A percentile compares a stretch with the other conserved stretches of the same genome.
Conservation (phyloP, 2,888 invertebrate genomes). For the Cylloceria caligata region DNA sequence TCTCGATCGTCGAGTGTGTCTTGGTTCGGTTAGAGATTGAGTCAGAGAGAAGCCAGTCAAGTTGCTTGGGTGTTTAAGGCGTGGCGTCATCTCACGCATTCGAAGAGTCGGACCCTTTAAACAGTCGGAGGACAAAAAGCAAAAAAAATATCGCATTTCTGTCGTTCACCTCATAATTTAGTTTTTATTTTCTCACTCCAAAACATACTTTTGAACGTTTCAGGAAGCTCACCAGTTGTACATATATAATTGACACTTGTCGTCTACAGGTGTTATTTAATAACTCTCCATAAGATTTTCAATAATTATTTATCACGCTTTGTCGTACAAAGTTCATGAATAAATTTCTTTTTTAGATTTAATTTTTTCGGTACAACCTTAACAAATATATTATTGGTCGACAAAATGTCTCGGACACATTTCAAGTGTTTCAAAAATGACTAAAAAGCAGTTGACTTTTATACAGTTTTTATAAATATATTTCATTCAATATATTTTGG, state of each 20-base stretch:
- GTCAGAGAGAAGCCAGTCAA: constrained; percentile 29
- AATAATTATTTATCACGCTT: not conserved
- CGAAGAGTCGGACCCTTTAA: constrained; percentile 36
- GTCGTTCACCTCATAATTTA: constrained; percentile 45
- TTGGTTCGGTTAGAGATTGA: constrained; percentile 36
- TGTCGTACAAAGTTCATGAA: not conserved
- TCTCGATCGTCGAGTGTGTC: constrained; percentile 28
- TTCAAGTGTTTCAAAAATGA: too few relatives aligned
- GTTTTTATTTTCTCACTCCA: constrained; percentile 18
- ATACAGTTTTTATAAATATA: too few relatives aligned
- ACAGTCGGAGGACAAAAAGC: constrained; percentile 14
- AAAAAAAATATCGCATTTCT: constrained; percentile 40
- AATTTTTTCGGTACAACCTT: too few relatives aligned
- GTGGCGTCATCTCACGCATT: constrained; percentile 38
- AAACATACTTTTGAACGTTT: constrained; percentile 2
- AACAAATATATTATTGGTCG: too few relatives aligned
- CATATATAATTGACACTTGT: too few relatives aligned
- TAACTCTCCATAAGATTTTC: not conserved
- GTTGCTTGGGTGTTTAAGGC: constrained; percentile 13
- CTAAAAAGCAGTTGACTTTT: too few relatives aligned
- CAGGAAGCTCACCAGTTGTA: too few relatives aligned
- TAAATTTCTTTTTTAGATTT: not conserved
- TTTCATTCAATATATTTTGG: too few relatives aligned
- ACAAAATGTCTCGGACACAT: too few relatives aligned
- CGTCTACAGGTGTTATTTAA: not conserved